A percentile compares a stretch with the other conserved stretches of the same genome.
Evolutionary conservation across 1,140 invertebrate species (phyloP).

Genomic region (Caenorhabditis latens): DNA sequence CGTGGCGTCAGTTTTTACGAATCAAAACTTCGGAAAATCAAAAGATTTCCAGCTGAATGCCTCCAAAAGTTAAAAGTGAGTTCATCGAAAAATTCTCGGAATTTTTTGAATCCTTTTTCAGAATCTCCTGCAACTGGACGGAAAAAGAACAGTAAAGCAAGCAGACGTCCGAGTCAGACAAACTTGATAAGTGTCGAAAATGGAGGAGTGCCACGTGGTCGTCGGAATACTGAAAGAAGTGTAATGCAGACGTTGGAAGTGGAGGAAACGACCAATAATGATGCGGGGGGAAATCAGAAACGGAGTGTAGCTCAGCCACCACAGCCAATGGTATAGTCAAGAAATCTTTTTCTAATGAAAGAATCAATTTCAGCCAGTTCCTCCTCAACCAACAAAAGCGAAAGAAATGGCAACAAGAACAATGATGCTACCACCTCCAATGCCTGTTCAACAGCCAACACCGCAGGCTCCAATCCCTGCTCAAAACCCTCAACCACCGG

Average conservation of each 20-base stretch:
- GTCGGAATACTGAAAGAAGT: conserved; percentile 7
- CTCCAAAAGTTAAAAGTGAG: conserved; percentile 19
- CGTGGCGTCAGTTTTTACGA: no score
- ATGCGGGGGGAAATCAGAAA: background rate
- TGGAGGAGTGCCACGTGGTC: background rate
- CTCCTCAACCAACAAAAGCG: background rate
- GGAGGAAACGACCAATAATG: background rate
- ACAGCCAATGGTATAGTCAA: background rate
- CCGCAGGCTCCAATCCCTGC: background rate
- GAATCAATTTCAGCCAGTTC: no score
- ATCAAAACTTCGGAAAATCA: no score
- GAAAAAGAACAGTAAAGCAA: conserved; percentile 23
- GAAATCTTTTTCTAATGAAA: no score
- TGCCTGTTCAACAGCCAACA: background rate
- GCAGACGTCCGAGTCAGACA: background rate
- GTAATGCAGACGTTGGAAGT: conserved; percentile 3
- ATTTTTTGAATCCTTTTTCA: background rate
- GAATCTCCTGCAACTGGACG: background rate
- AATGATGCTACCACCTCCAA: background rate
- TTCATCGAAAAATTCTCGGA: background rate
- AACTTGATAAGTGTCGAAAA: background rate
- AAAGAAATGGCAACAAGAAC: background rate
- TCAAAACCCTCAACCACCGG: background rate
- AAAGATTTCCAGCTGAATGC: background rate
- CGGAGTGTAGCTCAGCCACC: no score